Conservation (phyloP, 53 echinoderm and acorn worm species). For the Apostichopus leukothele region DNA sequence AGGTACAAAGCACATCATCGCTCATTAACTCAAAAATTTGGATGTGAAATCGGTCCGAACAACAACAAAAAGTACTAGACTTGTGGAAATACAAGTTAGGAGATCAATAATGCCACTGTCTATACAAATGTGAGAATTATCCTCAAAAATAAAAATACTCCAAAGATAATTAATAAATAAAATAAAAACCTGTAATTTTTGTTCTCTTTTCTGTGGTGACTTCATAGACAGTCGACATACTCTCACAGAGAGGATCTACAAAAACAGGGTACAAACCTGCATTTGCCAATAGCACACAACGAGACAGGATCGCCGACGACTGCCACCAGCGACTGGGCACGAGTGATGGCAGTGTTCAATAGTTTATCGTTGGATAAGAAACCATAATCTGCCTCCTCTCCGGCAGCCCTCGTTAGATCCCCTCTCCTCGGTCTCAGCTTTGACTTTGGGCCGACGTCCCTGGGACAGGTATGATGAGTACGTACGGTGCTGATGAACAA, state of each 20-base stretch:
- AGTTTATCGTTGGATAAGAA: constrained; percentile 95
- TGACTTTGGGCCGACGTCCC: constrained; percentile 45
- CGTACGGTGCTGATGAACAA: constrained; percentile 98
- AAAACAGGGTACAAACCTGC: constrained; percentile 66
- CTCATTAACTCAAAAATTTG: too few relatives aligned
- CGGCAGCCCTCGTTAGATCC: constrained; percentile 44
- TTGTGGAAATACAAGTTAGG: too few relatives aligned
- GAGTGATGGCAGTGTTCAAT: constrained; percentile 96
- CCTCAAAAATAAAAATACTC: background rate
- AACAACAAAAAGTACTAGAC: too few relatives aligned
- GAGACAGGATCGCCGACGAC: constrained; percentile 93
- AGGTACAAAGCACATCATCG: too few relatives aligned
- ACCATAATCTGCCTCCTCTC: constrained; percentile 89
- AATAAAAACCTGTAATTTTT: too few relatives aligned
- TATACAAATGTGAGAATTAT: too few relatives aligned
- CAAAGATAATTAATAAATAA: too few relatives aligned
- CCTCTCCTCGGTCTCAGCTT: constrained; percentile 9
- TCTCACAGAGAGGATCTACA: too few relatives aligned
- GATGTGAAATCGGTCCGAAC: too few relatives aligned
- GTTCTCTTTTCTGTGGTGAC: too few relatives aligned
- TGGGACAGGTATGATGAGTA: constrained; percentile 90
- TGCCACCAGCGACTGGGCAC: constrained; percentile 94
- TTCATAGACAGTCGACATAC: too few relatives aligned
- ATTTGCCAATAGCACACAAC: constrained; percentile 90
- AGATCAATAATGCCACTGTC: too few relatives aligned